These are phyloP conservation scores for Scaptomyza hsui DNA, from an alignment of 1,140 invertebrate genomes.

Conservation along the genomic window DNA sequence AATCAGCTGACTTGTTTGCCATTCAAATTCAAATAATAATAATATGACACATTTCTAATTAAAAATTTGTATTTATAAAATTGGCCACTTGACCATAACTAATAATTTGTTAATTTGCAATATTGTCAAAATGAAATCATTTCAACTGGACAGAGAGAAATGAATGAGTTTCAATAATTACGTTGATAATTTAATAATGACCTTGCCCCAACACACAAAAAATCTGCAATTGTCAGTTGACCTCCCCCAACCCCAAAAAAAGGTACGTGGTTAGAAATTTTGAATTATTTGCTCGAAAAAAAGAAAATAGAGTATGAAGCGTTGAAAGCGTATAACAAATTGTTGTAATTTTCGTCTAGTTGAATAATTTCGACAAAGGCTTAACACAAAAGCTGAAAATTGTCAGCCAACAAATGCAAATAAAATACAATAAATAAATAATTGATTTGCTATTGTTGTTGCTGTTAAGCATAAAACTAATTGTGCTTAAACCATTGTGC, in stretches of 20 bases:
- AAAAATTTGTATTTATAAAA: too few relatives aligned
- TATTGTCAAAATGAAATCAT: background rate
- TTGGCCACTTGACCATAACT: slow-evolving; percentile 19
- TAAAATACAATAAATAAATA: slow-evolving; percentile 63
- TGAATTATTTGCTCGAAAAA: slow-evolving; percentile 19
- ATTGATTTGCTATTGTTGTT: slow-evolving; percentile 74
- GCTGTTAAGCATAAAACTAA: slow-evolving; percentile 63
- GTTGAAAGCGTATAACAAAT: slow-evolving; percentile 18
- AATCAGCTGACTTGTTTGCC: background rate
- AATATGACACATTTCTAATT: background rate
- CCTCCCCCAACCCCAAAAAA: background rate
- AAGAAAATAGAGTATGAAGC: background rate
- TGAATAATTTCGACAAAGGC: slow-evolving; percentile 61
- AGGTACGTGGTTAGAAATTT: background rate
- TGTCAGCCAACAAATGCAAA: slow-evolving; percentile 44
- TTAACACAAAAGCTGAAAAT: slow-evolving; percentile 66
- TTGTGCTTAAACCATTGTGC: slow-evolving; percentile 54
- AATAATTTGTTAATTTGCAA: slow-evolving; percentile 21
- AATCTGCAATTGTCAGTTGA: slow-evolving; percentile 32
- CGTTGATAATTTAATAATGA: slow-evolving; percentile 33
- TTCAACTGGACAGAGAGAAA: background rate
- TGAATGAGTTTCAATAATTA: slow-evolving; percentile 10
- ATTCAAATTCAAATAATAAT: background rate
- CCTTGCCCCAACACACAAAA: slow-evolving; percentile 23
- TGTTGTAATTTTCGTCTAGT: slow-evolving; percentile 27